phyloP scores from a whole-genome alignment of 2,888 invertebrate genomes.

The Drosophila melanocephala region DNA sequence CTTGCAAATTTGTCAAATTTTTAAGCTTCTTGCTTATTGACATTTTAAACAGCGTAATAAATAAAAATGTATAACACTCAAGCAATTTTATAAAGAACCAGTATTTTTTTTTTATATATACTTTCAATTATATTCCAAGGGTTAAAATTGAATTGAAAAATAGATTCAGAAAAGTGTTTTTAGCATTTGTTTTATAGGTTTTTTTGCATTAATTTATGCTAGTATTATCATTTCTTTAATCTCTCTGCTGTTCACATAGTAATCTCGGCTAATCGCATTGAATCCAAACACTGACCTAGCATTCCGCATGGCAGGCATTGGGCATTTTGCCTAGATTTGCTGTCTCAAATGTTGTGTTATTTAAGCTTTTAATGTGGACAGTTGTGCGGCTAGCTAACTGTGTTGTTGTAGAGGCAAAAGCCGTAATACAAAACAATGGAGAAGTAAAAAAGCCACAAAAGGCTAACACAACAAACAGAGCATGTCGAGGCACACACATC shows the following conservation, averaged over 20 bases:
- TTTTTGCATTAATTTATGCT: neutral
- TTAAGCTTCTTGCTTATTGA: slow-evolving; percentile 53
- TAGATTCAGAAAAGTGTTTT: neutral
- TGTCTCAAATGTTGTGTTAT: slow-evolving; percentile 33
- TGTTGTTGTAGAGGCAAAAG: slow-evolving; percentile 30
- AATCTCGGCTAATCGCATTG: slow-evolving; percentile 14
- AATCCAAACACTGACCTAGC: slow-evolving; percentile 40
- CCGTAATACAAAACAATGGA: slow-evolving; percentile 29
- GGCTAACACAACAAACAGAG: slow-evolving; percentile 61
- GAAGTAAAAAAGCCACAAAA: slow-evolving; percentile 39
- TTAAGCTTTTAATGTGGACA: slow-evolving; percentile 32
- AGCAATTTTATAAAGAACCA: neutral
- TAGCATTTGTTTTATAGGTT: neutral
- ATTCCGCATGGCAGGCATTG: slow-evolving; percentile 32
- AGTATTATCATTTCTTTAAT: slow-evolving; percentile 1
- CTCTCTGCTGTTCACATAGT: neutral
- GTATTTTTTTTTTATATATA: neutral
- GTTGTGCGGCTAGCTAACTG: slow-evolving; percentile 30
- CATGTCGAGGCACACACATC: slow-evolving; percentile 47
- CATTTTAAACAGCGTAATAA: slow-evolving; percentile 39
- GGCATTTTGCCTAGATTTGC: slow-evolving; percentile 9
- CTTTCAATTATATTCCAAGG: neutral
- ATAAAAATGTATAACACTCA: slow-evolving; percentile 28
- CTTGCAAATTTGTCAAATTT: slow-evolving; percentile 61
- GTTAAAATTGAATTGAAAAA: neutral